These are phyloP conservation scores for Zosterops lateralis DNA, from an alignment of 2,113 vertebrate species.

Conservation along the genomic window DNA sequence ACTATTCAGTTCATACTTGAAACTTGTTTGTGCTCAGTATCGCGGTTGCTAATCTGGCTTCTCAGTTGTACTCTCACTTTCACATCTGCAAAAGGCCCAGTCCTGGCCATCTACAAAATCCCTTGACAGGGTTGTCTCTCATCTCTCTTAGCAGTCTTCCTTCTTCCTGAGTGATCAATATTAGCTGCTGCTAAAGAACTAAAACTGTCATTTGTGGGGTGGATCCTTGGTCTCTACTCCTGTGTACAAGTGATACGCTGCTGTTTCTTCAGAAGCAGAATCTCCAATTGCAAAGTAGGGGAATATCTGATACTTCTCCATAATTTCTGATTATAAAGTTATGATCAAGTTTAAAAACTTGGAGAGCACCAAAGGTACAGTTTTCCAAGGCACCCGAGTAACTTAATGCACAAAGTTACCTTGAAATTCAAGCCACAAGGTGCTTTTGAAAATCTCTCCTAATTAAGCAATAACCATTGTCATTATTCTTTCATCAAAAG, in stretches of 20 bases:
- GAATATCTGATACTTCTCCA: neutral
- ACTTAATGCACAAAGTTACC: neutral
- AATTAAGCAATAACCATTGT: conserved; percentile 18
- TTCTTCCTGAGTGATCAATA: neutral
- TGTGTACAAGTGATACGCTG: rapidly evolving
- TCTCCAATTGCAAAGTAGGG: rapidly evolving
- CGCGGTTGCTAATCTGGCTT: neutral
- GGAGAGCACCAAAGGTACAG: neutral
- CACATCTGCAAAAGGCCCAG: neutral
- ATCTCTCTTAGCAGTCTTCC: neutral
- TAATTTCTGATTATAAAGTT: neutral
- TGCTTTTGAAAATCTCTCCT: conserved; percentile 6
- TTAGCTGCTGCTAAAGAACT: neutral
- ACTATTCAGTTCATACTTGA: conserved; percentile 27
- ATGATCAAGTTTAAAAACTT: neutral
- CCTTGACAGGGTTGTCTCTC: neutral
- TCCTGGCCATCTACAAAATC: neutral
- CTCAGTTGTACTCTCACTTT: conserved; percentile 40
- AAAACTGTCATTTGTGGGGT: neutral
- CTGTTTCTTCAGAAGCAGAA: neutral
- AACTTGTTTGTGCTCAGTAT: conserved; percentile 32
- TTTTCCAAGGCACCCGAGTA: neutral
- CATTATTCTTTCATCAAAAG: neutral
- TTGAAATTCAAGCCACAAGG: conserved; percentile 7
- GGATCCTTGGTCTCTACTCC: neutral